Base-by-base conservation (phyloP, 1,140 invertebrate genomes). In the Drosophila teissieri region DNA sequence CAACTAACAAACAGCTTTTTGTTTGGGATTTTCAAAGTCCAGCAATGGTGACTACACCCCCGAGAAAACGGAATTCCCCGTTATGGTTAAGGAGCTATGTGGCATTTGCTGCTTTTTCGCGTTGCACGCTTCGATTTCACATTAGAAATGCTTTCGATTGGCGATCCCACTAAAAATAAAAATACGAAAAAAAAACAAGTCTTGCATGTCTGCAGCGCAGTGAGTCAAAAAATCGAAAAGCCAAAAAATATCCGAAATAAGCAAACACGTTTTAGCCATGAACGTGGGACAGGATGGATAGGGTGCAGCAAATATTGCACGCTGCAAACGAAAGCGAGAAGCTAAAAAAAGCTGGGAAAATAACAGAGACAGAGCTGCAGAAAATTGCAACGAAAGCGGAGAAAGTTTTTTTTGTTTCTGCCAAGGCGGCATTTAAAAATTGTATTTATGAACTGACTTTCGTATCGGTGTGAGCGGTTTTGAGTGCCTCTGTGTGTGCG, bases 61-160 rank as follows among this genome's bases (percentile, higher is more conserved):
- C 51, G 10, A 55, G 37, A 36, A 48, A 40, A 56, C 51, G 67
- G 67, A 70, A 70, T 70, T 56, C 17, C 61, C 44, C 68, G 82
- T 78, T 81, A 60, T 80, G 81, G 57, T 65, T 53, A 65, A 65
- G 60, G 61, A 68, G 77, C 49, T 19, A n/a, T 69, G 63, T 42
- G 77, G 77, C 70, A 73, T 61, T 80, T 63, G 54, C 52, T 65
- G 46, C 15, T 52, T 83, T 81, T 74, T 74, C 22, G 34, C 48
- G 27, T 34, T 51, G 48, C 83, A 79, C 79, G 78, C 67, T 86
- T 88, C 75, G 84, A 88, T 88, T 88, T 88, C 84, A 88, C 83
- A 88, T 88, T 88, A 88, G 83, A 88, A 88, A 88, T 89, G 84
- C 83, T 86, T 86, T 86, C 78, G 65, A 82, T 88, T 62, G 82